Evolutionary conservation across 1,140 invertebrate species (phyloP).

Genomic region (Drosophila kikkawai): DNA sequence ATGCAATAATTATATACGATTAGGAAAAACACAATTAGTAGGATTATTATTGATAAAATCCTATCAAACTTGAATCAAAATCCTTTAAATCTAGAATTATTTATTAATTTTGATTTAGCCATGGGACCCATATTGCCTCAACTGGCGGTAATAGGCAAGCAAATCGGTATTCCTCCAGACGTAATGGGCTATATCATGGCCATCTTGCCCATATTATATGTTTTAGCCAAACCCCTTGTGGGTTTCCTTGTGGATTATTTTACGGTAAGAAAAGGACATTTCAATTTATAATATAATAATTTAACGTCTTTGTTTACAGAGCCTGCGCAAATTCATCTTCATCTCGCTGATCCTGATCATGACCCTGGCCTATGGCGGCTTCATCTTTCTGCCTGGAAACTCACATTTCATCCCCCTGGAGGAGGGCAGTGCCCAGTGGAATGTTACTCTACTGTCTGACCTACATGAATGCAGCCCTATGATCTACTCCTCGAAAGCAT

Average conservation of each 20-base stretch:
- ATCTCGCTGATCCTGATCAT: slow-evolving; percentile 88
- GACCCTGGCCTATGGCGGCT: slow-evolving; percentile 87
- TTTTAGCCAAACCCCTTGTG: slow-evolving; percentile 90
- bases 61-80: background rate
- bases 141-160: slow-evolving; percentile 90
- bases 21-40: background rate
- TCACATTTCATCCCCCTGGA: slow-evolving; percentile 51
- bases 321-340: slow-evolving; percentile 89
- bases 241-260: slow-evolving; percentile 90
- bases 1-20: background rate
- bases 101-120: slow-evolving; percentile 80
- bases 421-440: slow-evolving; percentile 49
- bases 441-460: slow-evolving; percentile 9
- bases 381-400: slow-evolving; percentile 88
- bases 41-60: background rate
- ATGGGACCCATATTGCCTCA: slow-evolving; percentile 92
- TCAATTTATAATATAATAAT: no score
- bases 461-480: slow-evolving; percentile 30
- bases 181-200: slow-evolving; percentile 90
- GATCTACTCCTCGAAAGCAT: slow-evolving; percentile 12
- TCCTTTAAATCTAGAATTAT: background rate
- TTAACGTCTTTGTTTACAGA: slow-evolving; percentile 66
- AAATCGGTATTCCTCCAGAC: slow-evolving; percentile 90
- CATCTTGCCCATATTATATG: slow-evolving; percentile 89
- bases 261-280: slow-evolving; percentile 57